Percentiles rank a stretch among this genome's conserved stretches.
phyloP scores from a whole-genome alignment of 2,797 vertebrate genomes.

The Hozukius guyotensis region DNA sequence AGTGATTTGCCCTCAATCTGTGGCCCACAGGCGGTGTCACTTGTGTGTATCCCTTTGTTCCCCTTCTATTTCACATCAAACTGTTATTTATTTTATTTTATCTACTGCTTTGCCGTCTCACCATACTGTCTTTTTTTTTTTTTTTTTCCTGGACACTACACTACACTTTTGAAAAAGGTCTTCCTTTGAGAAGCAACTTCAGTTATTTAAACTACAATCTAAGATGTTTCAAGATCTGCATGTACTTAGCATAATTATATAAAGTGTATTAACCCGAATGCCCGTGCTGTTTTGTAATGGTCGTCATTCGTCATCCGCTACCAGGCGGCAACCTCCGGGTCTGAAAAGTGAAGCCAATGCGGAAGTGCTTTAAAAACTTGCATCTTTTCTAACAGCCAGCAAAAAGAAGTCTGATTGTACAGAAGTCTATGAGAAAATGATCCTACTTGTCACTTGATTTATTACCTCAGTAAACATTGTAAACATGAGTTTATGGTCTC shows the following conservation, averaged over 20 bases:
- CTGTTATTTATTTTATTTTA: constrained; percentile 18
- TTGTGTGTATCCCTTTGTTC: not conserved
- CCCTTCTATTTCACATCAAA: constrained; percentile 6
- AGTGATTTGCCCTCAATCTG: constrained; percentile 36
- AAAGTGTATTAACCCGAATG: not conserved
- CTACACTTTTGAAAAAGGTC: not conserved
- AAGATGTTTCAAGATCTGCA: not conserved
- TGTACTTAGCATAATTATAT: not conserved
- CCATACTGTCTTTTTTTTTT: not conserved
- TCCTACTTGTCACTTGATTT: too few species aligned
- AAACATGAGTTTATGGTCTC: too few species aligned
- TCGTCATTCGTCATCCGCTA: not conserved
- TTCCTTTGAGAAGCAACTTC: not conserved
- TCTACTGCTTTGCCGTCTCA: constrained; percentile 1
- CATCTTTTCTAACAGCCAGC: not conserved
- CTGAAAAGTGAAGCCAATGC: not conserved
- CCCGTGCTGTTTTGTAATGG: not conserved
- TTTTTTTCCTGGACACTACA: too few species aligned
- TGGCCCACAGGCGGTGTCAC: constrained; percentile 15
- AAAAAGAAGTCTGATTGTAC: too few species aligned
- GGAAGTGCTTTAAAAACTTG: not conserved
- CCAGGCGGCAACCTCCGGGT: not conserved
- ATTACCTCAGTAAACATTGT: too few species aligned
- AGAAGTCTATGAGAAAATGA: too few species aligned
- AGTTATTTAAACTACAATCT: not conserved